A percentile compares a stretch with the other conserved stretches of the same genome.
Evolutionary conservation across 2,797 vertebrate genomes (phyloP).

Genomic region (Fistularia commersonii): DNA sequence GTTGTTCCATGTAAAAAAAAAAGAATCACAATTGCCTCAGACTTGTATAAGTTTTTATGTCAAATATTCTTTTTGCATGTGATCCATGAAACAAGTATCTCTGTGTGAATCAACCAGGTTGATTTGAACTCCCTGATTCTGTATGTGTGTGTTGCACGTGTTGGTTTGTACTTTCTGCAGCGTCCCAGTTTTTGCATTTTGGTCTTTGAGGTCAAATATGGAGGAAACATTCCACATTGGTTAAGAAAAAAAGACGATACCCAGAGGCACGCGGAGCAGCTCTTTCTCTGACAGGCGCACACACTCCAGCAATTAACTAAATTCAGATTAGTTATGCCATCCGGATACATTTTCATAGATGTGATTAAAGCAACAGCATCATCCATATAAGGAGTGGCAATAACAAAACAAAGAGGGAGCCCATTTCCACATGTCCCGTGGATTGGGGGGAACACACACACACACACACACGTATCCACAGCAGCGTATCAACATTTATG

Average conservation of each 20-base stretch:
- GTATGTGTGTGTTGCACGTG: slow-evolving; percentile 7
- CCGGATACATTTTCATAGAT: slow-evolving; percentile 50
- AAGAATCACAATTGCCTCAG: not conserved
- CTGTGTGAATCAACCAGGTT: slow-evolving; percentile 13
- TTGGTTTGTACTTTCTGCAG: slow-evolving; percentile 20
- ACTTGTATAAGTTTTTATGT: not conserved
- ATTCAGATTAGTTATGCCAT: slow-evolving; percentile 43
- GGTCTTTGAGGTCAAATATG: slow-evolving; percentile 55
- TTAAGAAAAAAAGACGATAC: slow-evolving; percentile 31
- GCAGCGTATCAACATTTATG: too few relatives aligned
- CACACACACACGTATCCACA: not conserved
- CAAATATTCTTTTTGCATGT: slow-evolving; percentile 4
- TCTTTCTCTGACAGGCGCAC: slow-evolving; percentile 4
- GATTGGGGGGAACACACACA: slow-evolving; percentile 2
- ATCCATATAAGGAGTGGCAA: slow-evolving; percentile 42
- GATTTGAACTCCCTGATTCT: slow-evolving; percentile 29
- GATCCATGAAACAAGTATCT: slow-evolving; percentile 1
- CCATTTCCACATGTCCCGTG: slow-evolving; percentile 9
- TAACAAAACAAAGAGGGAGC: slow-evolving; percentile 33
- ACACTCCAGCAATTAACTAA: slow-evolving; percentile 13
- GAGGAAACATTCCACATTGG: slow-evolving; percentile 49
- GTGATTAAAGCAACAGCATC: slow-evolving; percentile 39
- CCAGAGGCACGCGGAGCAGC: slow-evolving; percentile 15
- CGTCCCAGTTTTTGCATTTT: slow-evolving; percentile 50
- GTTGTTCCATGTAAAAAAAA: too few relatives aligned